Evolutionary conservation across 2,113 vertebrate species (phyloP).

Genomic region (Semicossyphus pulcher): DNA sequence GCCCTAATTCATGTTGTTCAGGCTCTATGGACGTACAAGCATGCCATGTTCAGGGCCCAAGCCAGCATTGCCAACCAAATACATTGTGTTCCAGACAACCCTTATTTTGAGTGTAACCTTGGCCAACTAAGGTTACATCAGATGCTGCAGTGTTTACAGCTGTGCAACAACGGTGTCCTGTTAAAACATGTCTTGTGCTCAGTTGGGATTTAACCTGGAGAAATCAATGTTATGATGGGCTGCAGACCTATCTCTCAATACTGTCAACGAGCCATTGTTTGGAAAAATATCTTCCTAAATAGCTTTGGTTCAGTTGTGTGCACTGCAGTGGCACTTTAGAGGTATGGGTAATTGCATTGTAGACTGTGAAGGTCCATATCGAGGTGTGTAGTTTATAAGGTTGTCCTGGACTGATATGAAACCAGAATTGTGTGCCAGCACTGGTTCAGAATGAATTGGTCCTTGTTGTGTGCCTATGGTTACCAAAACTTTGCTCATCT

Average conservation of each 20-base stretch:
- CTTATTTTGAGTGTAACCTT: neutral
- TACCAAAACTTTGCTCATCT: constrained; percentile 56
- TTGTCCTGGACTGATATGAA: constrained; percentile 32
- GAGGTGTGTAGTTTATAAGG: constrained; percentile 47
- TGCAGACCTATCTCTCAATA: neutral
- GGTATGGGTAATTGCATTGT: neutral
- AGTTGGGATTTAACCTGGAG: constrained; percentile 28
- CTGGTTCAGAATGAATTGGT: constrained; percentile 33
- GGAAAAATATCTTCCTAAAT: constrained; percentile 13
- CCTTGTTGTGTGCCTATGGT: constrained; percentile 5
- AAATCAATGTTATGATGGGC: neutral
- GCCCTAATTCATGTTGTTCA: constrained; percentile 3
- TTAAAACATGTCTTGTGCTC: constrained; percentile 10
- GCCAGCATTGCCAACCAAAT: constrained; percentile 7
- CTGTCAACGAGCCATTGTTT: neutral
- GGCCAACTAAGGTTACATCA: neutral
- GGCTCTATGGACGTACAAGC: neutral
- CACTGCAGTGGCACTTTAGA: constrained; percentile 17
- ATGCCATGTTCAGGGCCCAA: neutral
- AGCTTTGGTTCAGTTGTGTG: constrained; percentile 21
- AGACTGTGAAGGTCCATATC: constrained; percentile 50
- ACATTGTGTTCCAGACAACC: constrained; percentile 1
- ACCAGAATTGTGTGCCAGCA: constrained; percentile 28
- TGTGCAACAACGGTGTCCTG: neutral
- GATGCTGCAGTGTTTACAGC: constrained; percentile 13